phyloP scores from a whole-genome alignment of 2,113 vertebrate species.

The Labeo rohita region DNA sequence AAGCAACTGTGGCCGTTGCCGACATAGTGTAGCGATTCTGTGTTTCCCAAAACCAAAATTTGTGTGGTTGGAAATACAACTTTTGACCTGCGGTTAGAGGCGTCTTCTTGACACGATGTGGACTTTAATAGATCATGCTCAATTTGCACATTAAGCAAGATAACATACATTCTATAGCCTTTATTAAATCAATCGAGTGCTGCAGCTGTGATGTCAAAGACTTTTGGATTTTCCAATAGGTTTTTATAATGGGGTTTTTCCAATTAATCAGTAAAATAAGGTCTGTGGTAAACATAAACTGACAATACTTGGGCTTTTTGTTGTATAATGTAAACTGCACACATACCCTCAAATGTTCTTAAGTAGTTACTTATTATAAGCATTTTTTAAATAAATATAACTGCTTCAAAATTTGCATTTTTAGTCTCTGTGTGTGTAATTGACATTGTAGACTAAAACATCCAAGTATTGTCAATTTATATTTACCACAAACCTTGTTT shows the following conservation, averaged over 20 bases:
- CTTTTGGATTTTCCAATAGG: not conserved
- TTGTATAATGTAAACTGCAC: not conserved
- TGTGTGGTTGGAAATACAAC: not conserved
- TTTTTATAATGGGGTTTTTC: not conserved
- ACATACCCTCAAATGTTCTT: not conserved
- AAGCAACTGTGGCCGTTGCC: not conserved
- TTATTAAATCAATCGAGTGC: not conserved
- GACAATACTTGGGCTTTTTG: not conserved
- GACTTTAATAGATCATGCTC: not conserved
- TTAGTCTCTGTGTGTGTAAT: not conserved
- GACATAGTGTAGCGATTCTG: not conserved
- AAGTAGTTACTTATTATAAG: too few relatives aligned
- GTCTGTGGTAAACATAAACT: not conserved
- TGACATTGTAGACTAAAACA: not conserved
- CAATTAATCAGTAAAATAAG: too few relatives aligned
- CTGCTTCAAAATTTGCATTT: not conserved
- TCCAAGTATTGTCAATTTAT: not conserved
- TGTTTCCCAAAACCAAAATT: not conserved
- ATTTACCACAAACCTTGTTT: too few relatives aligned
- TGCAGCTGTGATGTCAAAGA: not conserved
- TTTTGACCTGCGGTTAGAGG: not conserved
- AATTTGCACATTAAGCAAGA: not conserved
- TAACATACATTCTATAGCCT: not conserved
- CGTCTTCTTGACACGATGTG: not conserved
- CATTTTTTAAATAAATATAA: too few relatives aligned